Evolutionary conservation across 64 coral and sea anemone species (phyloP), one percentile per base, ranked within the genome.

Genomic region (Actinia tenebrosa): DNA sequence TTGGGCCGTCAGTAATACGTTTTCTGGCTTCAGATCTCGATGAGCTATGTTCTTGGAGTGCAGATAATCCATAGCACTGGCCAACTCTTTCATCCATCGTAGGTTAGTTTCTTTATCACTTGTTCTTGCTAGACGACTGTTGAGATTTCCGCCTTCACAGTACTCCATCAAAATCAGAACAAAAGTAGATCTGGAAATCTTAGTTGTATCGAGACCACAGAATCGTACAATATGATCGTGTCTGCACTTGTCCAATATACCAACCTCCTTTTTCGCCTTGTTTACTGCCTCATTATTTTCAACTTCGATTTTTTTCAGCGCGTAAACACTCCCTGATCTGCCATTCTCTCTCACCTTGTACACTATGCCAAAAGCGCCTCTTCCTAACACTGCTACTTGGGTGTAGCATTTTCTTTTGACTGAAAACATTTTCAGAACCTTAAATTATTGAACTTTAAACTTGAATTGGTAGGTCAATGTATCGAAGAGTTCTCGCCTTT

Each of bases 21-120:
- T 89, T 45, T 89, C 88, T 15, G 88, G 80, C 64, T 89, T 89
- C n/a, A 89, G 37, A 30, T 89, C 88, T 19, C 88, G 88, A 56
- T 89, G 88, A 84, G 72, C 88, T 6, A 89, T 82, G 7, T 0
- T 26, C 8, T 71, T 68, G 3, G 93, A 91, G 60, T 95, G 88
- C 7, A 89, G 50, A 30, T 43, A 89, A 2, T 20, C 0, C 15
- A 89, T 63, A 3, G 63, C 88, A 17, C 44, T 10, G 22, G 88
- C 45, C 18, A 77, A 45, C 56, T 89, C 80, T 18, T 25, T 58
- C 80, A 89, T 84, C 88, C 88, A 89, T 26, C 30, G 63, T 2
- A 59, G 1, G 3, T 89, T 84, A 43, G 42, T 45, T 1, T 89
- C 59, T 15, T 47, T 45, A 60, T 7, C 80, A 50, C 80, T 83